Base-by-base conservation (phyloP, 2,888 invertebrate species). In the Elgonia sp. region DNA sequence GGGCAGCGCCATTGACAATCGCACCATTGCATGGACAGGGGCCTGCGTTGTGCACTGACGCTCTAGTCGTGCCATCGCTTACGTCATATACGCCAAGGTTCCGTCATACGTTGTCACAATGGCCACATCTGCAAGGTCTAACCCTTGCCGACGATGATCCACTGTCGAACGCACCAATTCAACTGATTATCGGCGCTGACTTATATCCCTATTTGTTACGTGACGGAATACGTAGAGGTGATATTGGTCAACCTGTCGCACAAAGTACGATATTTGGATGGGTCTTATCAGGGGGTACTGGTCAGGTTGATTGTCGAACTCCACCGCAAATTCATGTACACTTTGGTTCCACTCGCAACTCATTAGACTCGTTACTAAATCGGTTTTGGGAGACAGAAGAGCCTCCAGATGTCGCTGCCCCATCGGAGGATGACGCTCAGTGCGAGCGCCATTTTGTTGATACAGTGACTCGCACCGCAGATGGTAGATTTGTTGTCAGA, bases 371-470 rank as follows among this genome's bases (percentile, higher is more conserved):
- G 2, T 6, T 40, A 0, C 8, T 63, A 3, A 16, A 8, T 8
- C 21, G 29, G 20, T 72, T 72, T 57, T 72, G 57, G 72, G 57
- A 39, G 39, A 20, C 39, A 1, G 72, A 72, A 57, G 55, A 55
- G n/a, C 0, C 55, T n/a, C n/a, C 29, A 29, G 29, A 29, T 29
- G 29, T 29, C 5, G 29, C 60, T 5, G 6, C 10, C 0, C 1
- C 39, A 12, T 10, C 39, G 37, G 5, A 39, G 0, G 39, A 37
- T 1, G 39, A 72, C 10, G 5, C 14, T 3, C 8, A 18, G 12
- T 53, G 70, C 37, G 57, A 72, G 18, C 2, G 18, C 0, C 14
- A 72, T 40, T 72, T 57, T 57, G 0, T 2, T 8, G 20, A n/a
- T 14, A 39, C 20, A 0, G 14, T 18, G 10, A 37, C 72, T 1